Base-by-base conservation (phyloP, 2,113 vertebrate genomes). In the Catharus minimus region DNA sequence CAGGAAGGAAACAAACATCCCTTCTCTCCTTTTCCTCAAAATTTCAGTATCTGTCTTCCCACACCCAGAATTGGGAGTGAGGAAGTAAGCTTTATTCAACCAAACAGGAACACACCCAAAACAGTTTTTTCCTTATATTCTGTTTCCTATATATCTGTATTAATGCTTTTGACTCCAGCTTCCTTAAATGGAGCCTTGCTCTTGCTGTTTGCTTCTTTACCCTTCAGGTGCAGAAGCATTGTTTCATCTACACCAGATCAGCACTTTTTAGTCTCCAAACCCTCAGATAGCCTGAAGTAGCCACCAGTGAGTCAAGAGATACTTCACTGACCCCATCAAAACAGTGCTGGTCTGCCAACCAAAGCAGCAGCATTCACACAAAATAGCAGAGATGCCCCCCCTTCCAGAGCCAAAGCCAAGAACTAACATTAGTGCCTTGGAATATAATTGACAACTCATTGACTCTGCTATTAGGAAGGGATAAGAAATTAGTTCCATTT, bases 91-190 rank as follows among this genome's bases (percentile, higher is more conserved):
- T 90, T 82, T 49, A 60, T 88, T 90, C 86, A 90, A n/a, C 16
- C 43, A 77, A 66, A 80, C 13, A 83, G 23, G 89, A 94, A 87
- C 87, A 84, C 74, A 71, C 78, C 84, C 95, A 4, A 78, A 94
- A 66, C 39, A 74, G 27, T 83, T 92, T 91, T 89, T 89, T 86
- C 86, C 86, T 55, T 69, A 76, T 27, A 89, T 92, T 89, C 71
- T 90, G 24, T 68, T 82, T 88, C 39, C 64, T 32, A 87, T 57
- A 60, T 33, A 73, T 87, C 56, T 64, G 49, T 58, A 61, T 39
- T 71, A 66, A 76, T 53, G 60, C 65, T 82, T 85, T 41, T 23
- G 58, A 53, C 13, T 69, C 33, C 56, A 46, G 60, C 19, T 82
- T 88, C 80, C 79, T 92, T 80, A 49, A 18, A 26, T 27, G 62